These are phyloP conservation scores for Strix uralensis DNA, from an alignment of 2,113 vertebrate genomes.

Conservation along the genomic window DNA sequence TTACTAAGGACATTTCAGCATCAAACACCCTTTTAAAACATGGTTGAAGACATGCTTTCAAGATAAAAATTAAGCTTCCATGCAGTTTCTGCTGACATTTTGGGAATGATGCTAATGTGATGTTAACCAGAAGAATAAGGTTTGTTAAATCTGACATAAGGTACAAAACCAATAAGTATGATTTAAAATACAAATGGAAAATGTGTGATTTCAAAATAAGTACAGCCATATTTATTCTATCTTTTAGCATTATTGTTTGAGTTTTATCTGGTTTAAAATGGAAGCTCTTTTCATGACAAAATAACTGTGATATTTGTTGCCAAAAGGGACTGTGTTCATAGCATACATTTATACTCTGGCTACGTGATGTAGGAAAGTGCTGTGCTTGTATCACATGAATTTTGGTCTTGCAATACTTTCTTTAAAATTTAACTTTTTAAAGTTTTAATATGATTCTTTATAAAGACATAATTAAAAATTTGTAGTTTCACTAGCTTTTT, in stretches of 20 bases:
- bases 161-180: neutral
- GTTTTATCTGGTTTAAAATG: neutral
- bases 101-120: neutral
- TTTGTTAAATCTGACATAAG: neutral
- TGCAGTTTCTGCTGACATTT: neutral
- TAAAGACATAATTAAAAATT: neutral
- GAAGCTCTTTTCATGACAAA: neutral
- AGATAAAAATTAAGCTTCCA: neutral
- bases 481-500: neutral
- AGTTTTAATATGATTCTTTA: neutral
- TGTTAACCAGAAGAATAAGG: neutral
- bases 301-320: neutral
- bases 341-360: neutral
- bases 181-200: neutral
- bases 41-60: neutral
- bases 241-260: neutral
- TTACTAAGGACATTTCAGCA: neutral
- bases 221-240: neutral
- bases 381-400: neutral
- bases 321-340: neutral
- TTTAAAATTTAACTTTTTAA: neutral
- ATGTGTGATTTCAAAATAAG: neutral
- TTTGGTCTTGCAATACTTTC: neutral
- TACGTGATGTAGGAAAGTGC: neutral
- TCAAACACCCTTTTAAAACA: neutral